Evolutionary conservation across 1,140 invertebrate species (phyloP), one percentile per base, ranked within the genome.

Genomic region (Oppia nitens): DNA sequence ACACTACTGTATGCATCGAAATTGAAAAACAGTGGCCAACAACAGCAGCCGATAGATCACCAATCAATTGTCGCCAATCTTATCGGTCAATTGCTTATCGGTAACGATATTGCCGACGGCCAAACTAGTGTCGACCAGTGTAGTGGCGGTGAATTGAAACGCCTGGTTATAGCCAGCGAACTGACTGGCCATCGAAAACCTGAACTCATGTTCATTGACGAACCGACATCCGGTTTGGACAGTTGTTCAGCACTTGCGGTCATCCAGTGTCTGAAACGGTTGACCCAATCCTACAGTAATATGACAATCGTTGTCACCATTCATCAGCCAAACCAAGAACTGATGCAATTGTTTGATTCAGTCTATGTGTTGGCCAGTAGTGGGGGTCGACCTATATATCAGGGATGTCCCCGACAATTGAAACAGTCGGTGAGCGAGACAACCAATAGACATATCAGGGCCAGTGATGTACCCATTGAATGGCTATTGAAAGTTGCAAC

Each of bases 141-240:
- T 32, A 32, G 26, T 1, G 53, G 53, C 24, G 53, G 53, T 20
- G 53, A 55, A 55, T 21, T 21, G 12, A 55, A 55, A 40, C 53
- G 53, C 14, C 45, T 55, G 12, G 53, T 29, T 32, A 14, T 55
- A 23, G 53, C 28, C 12, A 12, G n/a, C 3, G 53, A 55, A 25
- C 26, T 55, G 24, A 47, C 40, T 1, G 14, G 12, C 3, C 20
- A 2, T 27, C 1, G 20, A 40, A 55, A 32, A 29, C 28, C 53
- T 12, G n/a, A 59, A 21, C n/a, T 60, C 11, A 61, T 60, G 59
- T 26, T 14, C 11, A 48, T 72, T 21, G 71, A 72, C 63, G 71
- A 72, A 57, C 71, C 72, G 24, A 71, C 69, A n/a, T 69, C 70
- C 63, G 74, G 73, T 4, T 66, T 76, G 32, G 88, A 93, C 71